These are phyloP conservation scores for Coptodon bakossiorum DNA, from an alignment of 2,113 vertebrate genomes.

Conservation along the genomic window DNA sequence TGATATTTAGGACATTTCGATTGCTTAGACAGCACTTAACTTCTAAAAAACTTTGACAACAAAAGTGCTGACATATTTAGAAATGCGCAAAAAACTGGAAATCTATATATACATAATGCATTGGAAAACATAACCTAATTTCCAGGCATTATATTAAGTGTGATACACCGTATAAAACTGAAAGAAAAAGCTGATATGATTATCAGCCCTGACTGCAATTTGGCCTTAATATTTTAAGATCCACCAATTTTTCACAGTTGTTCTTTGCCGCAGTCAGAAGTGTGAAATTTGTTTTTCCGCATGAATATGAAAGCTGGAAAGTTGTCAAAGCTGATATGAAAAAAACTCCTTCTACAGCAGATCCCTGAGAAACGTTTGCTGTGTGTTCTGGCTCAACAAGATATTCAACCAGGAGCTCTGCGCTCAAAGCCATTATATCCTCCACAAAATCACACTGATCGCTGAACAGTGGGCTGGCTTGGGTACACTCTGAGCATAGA, in stretches of 20 bases:
- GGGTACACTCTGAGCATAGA: neutral
- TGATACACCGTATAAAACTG: neutral
- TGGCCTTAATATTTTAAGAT: neutral
- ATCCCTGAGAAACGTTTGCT: neutral
- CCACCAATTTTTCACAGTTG: neutral
- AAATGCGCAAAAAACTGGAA: neutral
- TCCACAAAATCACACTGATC: neutral
- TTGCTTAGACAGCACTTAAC: neutral
- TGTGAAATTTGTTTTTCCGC: neutral
- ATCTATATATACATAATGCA: neutral
- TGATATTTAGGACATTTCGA: neutral
- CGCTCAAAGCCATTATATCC: conserved; percentile 5
- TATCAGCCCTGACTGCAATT: neutral
- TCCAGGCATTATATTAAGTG: neutral
- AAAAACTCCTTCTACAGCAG: neutral
- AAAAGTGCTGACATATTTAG: neutral
- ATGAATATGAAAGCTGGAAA: neutral
- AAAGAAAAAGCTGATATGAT: neutral
- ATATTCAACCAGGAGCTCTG: neutral
- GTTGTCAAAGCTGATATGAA: neutral
- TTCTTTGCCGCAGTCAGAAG: neutral
- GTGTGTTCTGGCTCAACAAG: conserved; percentile 16
- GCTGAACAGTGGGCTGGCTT: neutral
- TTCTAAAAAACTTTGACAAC: neutral
- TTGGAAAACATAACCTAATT: neutral